These are phyloP conservation scores for Lordiphosa mommai DNA, from an alignment of 1,140 invertebrate species.

Conservation along the genomic window DNA sequence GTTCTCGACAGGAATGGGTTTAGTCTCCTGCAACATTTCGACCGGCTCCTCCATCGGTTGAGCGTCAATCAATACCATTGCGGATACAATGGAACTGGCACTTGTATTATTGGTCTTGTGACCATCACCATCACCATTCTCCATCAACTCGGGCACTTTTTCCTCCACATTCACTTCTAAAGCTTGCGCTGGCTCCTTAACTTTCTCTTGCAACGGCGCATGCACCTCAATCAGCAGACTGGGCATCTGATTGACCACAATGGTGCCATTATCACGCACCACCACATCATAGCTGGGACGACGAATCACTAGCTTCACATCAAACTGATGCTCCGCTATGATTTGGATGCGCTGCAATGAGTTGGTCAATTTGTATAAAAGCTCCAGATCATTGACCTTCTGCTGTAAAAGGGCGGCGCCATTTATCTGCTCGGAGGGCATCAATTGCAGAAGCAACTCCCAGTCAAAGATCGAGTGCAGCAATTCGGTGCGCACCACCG, in stretches of 20 bases:
- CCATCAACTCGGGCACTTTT: too few species aligned
- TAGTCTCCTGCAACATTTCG: too few species aligned
- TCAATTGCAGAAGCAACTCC: constrained; percentile 17
- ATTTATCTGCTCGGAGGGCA: constrained; percentile 11
- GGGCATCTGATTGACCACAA: constrained; percentile 29
- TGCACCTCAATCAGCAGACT: constrained; percentile 22
- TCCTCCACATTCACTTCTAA: too few species aligned
- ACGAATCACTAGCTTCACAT: constrained; percentile 18
- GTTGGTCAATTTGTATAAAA: constrained; percentile 28
- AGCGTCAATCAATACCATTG: too few species aligned
- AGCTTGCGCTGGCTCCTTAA: too few species aligned
- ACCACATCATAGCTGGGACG: constrained; percentile 27
- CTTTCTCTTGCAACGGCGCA: too few species aligned
- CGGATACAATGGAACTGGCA: too few species aligned
- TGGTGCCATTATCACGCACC: constrained; percentile 24
- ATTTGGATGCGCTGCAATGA: constrained; percentile 32
- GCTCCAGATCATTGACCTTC: constrained; percentile 34
- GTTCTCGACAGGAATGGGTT: too few species aligned
- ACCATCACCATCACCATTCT: too few species aligned
- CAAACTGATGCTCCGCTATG: constrained; percentile 8
- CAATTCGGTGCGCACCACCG: constrained; percentile 18
- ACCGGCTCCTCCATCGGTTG: too few species aligned
- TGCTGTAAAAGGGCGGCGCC: constrained; percentile 20
- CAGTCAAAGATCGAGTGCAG: constrained; percentile 36
- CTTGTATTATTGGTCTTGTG: too few species aligned